Evolutionary conservation across 2,888 invertebrate genomes (phyloP), one percentile per base, ranked within the genome.

Genomic region (Agriopis leucophaearia): DNA sequence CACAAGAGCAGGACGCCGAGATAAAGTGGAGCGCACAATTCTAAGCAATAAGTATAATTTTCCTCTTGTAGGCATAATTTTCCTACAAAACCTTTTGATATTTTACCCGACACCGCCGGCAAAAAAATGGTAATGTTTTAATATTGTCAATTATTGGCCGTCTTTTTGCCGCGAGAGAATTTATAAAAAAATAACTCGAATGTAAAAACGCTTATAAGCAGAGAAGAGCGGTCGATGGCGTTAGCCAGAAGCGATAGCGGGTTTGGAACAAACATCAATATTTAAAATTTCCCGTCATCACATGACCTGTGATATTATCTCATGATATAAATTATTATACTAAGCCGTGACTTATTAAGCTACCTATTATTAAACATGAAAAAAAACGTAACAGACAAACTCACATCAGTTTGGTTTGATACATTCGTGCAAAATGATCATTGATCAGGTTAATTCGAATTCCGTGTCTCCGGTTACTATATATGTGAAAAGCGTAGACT

Each of bases 101-200:
- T 64, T 63, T 62, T 51, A 15, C 12, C 47, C 48, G 12, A 48
- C 38, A 47, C 59, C 45, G 48, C 27, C 27, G 27, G 38, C 36
- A 27, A 48, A 60, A 54, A 15, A n/a, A 10, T 36, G 55, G 36
- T 52, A 62, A 62, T 71, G 71, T 78, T 85, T 85, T 86, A 84
- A 87, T 86, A 87, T 82, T 80, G 76, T 75, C 85, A 81, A 83
- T 86, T 81, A 83, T 82, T 79, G 78, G 77, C 72, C 74, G 70
- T 47, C 60, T 66, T 60, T 74, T 69, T 72, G 69, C 38, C 65
- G 68, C 64, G 68, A 66, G 54, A 66, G 76, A 78, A 86, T 84
- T 84, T 87, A 87, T 87, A 84, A 87, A 87, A 86, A 87, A 85
- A 84, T 85, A 86, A 85, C 85, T 83, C 76, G 63, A 77, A 79